Evolutionary conservation across 2,888 invertebrate species (phyloP).

Genomic region (Beris chalybata): DNA sequence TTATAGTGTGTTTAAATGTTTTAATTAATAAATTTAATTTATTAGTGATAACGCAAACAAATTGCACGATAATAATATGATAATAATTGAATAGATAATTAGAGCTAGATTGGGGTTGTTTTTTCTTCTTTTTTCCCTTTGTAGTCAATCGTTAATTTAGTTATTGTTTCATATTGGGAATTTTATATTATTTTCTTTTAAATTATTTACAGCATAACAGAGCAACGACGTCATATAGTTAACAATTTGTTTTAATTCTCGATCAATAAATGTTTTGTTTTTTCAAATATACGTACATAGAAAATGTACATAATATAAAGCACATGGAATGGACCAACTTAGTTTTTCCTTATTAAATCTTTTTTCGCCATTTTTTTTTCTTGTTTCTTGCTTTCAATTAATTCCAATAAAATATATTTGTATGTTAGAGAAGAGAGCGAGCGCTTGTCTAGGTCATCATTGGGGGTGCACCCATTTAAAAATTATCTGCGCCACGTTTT

Average conservation of each 20-base stretch:
- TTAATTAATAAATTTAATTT: too few species aligned
- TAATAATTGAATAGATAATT: neutral
- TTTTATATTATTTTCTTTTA: neutral
- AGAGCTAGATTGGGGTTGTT: neutral
- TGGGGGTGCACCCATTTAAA: too few species aligned
- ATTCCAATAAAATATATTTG: neutral
- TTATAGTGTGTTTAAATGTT: too few species aligned
- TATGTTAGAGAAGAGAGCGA: neutral
- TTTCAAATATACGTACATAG: constrained; percentile 23
- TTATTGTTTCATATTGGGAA: neutral
- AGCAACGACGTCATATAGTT: constrained; percentile 33
- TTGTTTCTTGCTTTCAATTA: neutral
- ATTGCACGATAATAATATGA: neutral
- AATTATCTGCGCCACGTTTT: too few species aligned
- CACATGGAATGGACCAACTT: constrained; percentile 37
- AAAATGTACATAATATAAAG: constrained; percentile 36
- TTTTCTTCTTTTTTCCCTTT: neutral
- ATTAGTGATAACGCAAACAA: too few species aligned
- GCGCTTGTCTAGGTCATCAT: too few species aligned
- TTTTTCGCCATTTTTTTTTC: neutral
- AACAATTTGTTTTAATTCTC: constrained; percentile 17
- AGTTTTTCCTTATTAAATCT: constrained; percentile 20
- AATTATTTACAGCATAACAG: constrained; percentile 31
- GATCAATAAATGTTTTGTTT: constrained; percentile 19
- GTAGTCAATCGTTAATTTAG: neutral